Evolutionary conservation across 1,140 invertebrate species (phyloP).

Genomic region (Carcinoscorpius rotundicauda): DNA sequence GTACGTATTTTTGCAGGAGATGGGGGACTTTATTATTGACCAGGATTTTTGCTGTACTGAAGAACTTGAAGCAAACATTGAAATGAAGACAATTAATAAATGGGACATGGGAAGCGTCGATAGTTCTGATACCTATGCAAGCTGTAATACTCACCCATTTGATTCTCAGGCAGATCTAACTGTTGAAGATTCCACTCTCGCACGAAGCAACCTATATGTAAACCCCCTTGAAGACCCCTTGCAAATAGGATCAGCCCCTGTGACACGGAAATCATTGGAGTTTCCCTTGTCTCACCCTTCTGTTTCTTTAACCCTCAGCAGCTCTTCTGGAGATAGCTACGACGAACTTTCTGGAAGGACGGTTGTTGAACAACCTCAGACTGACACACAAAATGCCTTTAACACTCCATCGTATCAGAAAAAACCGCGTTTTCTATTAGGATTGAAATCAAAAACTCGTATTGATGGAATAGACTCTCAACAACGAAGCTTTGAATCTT

Average conservation of each 20-base stretch:
- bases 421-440: slow-evolving; percentile 62
- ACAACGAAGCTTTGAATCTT: slow-evolving; percentile 30
- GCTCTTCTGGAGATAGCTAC: slow-evolving; percentile 18
- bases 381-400: slow-evolving; percentile 7
- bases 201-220: slow-evolving; percentile 74
- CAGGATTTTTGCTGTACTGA: slow-evolving; percentile 11
- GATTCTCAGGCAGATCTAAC: slow-evolving; percentile 46
- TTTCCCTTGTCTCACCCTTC: slow-evolving; percentile 54
- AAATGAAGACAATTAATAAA: slow-evolving; percentile 30
- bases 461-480: slow-evolving; percentile 31
- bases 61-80: slow-evolving; percentile 22
- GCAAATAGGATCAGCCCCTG: slow-evolving; percentile 58
- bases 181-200: slow-evolving; percentile 22
- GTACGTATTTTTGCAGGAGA: slow-evolving; percentile 5
- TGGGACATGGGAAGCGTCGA: slow-evolving; percentile 57
- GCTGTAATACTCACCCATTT: slow-evolving; percentile 88
- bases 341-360: slow-evolving; percentile 16
- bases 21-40: slow-evolving; percentile 17
- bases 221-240: slow-evolving; percentile 56
- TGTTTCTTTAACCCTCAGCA: slow-evolving; percentile 11
- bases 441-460: slow-evolving; percentile 29
- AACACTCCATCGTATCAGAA: slow-evolving; percentile 31
- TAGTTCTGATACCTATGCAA: slow-evolving; percentile 84
- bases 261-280: slow-evolving; percentile 80
- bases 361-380: neutral